These are phyloP conservation scores for Symphodus melops DNA, from an alignment of 2,113 vertebrate genomes.

Conservation along the genomic window DNA sequence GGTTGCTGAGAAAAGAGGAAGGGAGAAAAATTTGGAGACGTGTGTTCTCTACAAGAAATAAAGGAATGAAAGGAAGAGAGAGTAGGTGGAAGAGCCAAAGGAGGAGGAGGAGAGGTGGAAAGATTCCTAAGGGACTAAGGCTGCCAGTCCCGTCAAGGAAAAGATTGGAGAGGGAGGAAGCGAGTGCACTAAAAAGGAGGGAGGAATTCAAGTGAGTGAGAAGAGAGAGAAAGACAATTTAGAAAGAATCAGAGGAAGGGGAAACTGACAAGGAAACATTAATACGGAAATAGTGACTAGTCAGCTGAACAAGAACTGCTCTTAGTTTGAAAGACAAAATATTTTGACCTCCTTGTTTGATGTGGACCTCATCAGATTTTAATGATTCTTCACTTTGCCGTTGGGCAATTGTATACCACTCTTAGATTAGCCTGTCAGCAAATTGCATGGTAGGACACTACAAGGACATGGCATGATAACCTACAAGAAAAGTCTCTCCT, in stretches of 20 bases:
- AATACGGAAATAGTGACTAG: slow-evolving; percentile 5
- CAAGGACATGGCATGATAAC: slow-evolving; percentile 51
- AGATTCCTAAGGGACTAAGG: slow-evolving; percentile 55
- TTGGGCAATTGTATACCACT: slow-evolving; percentile 23
- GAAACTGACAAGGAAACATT: slow-evolving; percentile 8
- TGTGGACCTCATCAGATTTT: slow-evolving; percentile 44
- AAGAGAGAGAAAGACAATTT: slow-evolving; percentile 5
- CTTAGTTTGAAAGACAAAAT: slow-evolving; percentile 7
- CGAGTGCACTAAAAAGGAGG: slow-evolving; percentile 49
- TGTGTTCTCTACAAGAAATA: slow-evolving; percentile 16
- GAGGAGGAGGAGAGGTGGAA: slow-evolving; percentile 45
- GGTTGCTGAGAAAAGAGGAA: slow-evolving; percentile 21
- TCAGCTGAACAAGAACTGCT: background rate
- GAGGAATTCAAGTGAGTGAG: slow-evolving; percentile 14
- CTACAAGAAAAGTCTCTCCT: slow-evolving; percentile 7
- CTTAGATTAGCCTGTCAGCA: slow-evolving; percentile 39
- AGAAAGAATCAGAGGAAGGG: slow-evolving; percentile 8
- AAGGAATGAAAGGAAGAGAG: slow-evolving; percentile 28
- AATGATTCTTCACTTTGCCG: slow-evolving; percentile 52
- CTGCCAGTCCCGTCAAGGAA: slow-evolving; percentile 57
- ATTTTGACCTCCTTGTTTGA: slow-evolving; percentile 49
- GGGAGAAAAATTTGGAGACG: slow-evolving; percentile 23
- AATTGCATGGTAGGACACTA: slow-evolving; percentile 25
- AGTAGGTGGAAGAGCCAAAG: slow-evolving; percentile 38
- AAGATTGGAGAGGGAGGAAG: slow-evolving; percentile 46